Conservation (phyloP, 2,113 vertebrate genomes). For the Plectropomus leopardus region DNA sequence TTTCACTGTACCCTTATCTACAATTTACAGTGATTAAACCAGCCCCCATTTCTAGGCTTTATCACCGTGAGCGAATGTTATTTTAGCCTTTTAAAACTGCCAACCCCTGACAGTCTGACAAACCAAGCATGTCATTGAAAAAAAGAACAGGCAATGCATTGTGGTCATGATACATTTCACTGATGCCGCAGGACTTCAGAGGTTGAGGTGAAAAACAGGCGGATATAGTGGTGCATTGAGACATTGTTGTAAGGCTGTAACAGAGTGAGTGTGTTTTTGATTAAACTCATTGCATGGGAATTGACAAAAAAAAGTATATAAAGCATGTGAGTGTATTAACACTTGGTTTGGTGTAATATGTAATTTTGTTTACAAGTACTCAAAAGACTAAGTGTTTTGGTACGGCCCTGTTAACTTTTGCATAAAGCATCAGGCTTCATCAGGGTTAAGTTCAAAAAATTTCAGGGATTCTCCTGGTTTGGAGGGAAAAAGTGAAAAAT, state of each 20-base stretch:
- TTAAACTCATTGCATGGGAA: slow-evolving; percentile 17
- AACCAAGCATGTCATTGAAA: slow-evolving; percentile 52
- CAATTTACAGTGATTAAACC: slow-evolving; percentile 72
- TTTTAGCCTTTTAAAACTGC: slow-evolving; percentile 61
- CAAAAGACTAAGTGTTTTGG: background rate
- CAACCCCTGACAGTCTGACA: slow-evolving; percentile 57
- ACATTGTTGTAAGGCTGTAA: slow-evolving; percentile 9
- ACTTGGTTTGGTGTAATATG: background rate
- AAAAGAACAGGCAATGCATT: slow-evolving; percentile 39
- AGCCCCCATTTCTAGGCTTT: slow-evolving; percentile 58
- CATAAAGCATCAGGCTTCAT: background rate
- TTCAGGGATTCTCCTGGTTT: too few relatives aligned
- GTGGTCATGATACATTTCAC: slow-evolving; percentile 43
- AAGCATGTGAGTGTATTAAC: background rate
- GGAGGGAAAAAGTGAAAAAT: too few relatives aligned
- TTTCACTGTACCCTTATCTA: slow-evolving; percentile 79
- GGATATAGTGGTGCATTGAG: slow-evolving; percentile 10
- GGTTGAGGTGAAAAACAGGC: slow-evolving; percentile 8
- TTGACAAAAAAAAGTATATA: background rate
- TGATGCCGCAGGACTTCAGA: slow-evolving; percentile 36
- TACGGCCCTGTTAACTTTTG: background rate
- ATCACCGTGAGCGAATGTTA: slow-evolving; percentile 58
- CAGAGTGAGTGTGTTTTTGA: slow-evolving; percentile 35
- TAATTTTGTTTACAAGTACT: background rate
- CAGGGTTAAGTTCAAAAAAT: background rate